Conservation (phyloP, 2,888 invertebrate species). For the Rosalia funebris region DNA sequence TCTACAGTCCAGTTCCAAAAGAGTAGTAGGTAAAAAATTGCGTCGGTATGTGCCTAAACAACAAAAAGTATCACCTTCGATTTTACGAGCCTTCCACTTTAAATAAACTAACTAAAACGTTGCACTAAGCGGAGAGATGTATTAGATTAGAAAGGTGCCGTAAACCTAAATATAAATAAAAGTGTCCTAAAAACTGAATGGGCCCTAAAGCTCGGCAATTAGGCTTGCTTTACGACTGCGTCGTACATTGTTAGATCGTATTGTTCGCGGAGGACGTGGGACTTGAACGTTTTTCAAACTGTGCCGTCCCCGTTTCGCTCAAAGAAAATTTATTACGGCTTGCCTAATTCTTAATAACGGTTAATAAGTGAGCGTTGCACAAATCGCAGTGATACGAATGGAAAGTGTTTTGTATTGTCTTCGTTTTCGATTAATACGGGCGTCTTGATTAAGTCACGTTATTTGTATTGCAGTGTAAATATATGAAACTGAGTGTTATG, state of each 20-base stretch:
- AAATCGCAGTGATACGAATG: constrained; percentile 8
- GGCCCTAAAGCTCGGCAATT: constrained; percentile 23
- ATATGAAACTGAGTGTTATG: not conserved
- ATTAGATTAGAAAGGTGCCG: constrained; percentile 28
- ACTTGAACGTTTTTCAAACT: constrained; percentile 4
- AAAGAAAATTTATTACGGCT: constrained; percentile 3
- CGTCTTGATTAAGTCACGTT: not conserved
- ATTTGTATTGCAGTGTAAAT: not conserved
- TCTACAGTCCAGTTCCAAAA: constrained; percentile 8
- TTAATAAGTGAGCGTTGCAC: not conserved
- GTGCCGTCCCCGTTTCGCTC: constrained; percentile 13
- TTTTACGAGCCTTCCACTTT: constrained; percentile 11
- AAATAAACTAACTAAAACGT: too few species aligned
- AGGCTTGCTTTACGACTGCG: constrained; percentile 13
- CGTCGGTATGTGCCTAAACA: not conserved
- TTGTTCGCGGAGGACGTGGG: constrained; percentile 3
- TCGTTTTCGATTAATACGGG: not conserved
- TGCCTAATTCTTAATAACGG: not conserved
- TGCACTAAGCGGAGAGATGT: constrained; percentile 1
- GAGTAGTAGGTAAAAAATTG: constrained; percentile 5
- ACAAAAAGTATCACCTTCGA: constrained; percentile 10
- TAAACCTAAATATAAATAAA: constrained; percentile 28
- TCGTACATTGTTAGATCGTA: constrained; percentile 13
- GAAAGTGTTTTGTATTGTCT: not conserved
- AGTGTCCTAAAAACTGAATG: constrained; percentile 29